Evolutionary conservation across 1,140 invertebrate species (phyloP).

Genomic region (Diplogasteroides magnus): DNA sequence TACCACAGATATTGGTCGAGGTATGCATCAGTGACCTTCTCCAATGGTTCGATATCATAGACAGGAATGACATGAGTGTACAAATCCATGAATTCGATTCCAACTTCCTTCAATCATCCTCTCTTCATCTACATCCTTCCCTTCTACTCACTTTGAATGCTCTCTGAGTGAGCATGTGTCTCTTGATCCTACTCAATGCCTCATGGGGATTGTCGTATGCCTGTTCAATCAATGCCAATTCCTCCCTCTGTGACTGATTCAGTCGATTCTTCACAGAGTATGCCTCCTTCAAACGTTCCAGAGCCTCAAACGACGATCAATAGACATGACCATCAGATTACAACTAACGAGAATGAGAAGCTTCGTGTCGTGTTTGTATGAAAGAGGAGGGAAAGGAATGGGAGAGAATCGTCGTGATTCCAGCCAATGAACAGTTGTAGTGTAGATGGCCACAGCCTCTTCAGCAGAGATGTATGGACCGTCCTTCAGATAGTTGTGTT

Average conservation of each 20-base stretch:
- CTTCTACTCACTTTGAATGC: slow-evolving; percentile 66
- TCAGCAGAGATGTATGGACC: slow-evolving; percentile 98
- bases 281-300: slow-evolving; percentile 95
- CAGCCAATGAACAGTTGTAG: slow-evolving; percentile 97
- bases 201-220: slow-evolving; percentile 99
- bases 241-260: slow-evolving; percentile 97
- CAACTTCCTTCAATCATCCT: slow-evolving; percentile 64
- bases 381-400: slow-evolving; percentile 95
- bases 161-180: slow-evolving; percentile 93
- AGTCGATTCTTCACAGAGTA: slow-evolving; percentile 96
- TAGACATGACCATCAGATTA: not conserved
- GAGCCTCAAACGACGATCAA: slow-evolving; percentile 60
- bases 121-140: slow-evolving; percentile 2
- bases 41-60: slow-evolving; percentile 95
- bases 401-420: slow-evolving; percentile 95
- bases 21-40: slow-evolving; percentile 99
- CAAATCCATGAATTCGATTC: slow-evolving; percentile 99
- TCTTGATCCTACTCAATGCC: slow-evolving; percentile 94
- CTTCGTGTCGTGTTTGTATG: slow-evolving; percentile 99
- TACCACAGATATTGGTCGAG: slow-evolving; percentile 99
- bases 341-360: slow-evolving; percentile 73
- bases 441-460: slow-evolving; percentile 98
- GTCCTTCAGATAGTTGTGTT: slow-evolving; percentile 97
- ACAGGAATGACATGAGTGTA: slow-evolving; percentile 98
- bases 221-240: slow-evolving; percentile 95